Evolutionary conservation across 2,888 invertebrate genomes (phyloP).

Genomic region (Pterostichus niger): DNA sequence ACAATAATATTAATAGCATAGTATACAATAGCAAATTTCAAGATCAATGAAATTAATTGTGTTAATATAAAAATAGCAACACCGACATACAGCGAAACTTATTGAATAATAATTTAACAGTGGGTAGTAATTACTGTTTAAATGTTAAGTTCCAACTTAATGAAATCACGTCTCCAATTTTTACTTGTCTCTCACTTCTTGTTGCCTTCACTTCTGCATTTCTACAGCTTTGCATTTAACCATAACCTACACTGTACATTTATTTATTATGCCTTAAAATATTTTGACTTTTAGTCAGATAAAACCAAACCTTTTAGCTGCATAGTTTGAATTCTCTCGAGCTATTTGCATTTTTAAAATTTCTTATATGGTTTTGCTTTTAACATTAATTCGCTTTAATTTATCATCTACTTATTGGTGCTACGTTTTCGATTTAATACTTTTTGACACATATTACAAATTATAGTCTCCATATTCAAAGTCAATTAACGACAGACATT

Average conservation of each 20-base stretch:
- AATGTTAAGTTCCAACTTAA: conserved; percentile 38
- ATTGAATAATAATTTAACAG: conserved; percentile 38
- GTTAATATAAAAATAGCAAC: conserved; percentile 2
- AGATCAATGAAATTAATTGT: conserved; percentile 8
- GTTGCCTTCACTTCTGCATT: conserved; percentile 20
- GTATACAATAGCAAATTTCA: background rate
- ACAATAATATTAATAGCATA: background rate
- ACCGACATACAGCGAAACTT: conserved; percentile 22
- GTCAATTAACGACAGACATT: too few relatives aligned
- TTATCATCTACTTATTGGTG: background rate
- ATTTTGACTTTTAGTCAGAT: conserved; percentile 16
- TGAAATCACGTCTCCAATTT: conserved; percentile 42
- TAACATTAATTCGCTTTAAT: conserved; percentile 13
- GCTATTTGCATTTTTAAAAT: conserved; percentile 2
- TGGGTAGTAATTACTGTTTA: conserved; percentile 35
- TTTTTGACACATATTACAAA: background rate
- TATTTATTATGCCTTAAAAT: conserved; percentile 28
- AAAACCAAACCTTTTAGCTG: conserved; percentile 15
- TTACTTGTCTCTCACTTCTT: conserved; percentile 13
- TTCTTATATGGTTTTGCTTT: conserved; percentile 21
- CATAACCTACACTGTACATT: background rate
- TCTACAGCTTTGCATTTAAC: background rate
- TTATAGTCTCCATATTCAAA: background rate
- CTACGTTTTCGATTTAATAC: background rate
- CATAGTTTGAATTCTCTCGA: conserved; percentile 13